Evolutionary conservation across 2,113 vertebrate genomes (phyloP), one percentile per base, ranked within the genome.

Genomic region (Tylochromis polylepis): DNA sequence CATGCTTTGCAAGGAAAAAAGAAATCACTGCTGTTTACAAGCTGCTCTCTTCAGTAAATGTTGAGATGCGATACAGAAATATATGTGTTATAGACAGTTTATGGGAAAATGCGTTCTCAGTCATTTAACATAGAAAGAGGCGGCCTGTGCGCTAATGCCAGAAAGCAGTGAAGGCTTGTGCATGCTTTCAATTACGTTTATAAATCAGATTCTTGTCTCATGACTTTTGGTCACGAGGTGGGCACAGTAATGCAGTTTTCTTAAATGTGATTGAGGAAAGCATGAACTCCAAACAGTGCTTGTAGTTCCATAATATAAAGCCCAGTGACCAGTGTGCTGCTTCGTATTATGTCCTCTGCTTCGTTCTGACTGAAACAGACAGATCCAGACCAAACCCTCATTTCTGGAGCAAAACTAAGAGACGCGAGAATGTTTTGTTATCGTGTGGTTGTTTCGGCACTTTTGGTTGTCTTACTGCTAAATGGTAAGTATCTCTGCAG

Each of bases 221-320:
- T 94, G 95, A 95, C 90, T 43, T 20, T 81, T 59, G 15, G 51
- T 84, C 84, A 92, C 77, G 79, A 88, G 93, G 56, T 87, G 14
- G 62, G 43, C 49, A 65, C 57, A 81, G 60, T 41, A 36, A 79
- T 75, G 27, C 1, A 22, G 57, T 89, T 88, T 95, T 77, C 79
- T 16, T 82, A 88, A 96, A 95, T 95, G 51, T 77, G 79, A 96
- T 96, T 94, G 92, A 83, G 93, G 89, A 90, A 91, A 88, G 43
- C 55, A 85, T 70, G 85, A 84, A 92, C 58, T 88, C 84, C 82
- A 75, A 83, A 72, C 43, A 83, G 83, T 36, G 34, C 70, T 36
- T 55, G 56, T 94, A 90, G 90, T 88, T 85, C 14, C 62, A 81
- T 95, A 87, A 89, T 87, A 34, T 65, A 84, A 85, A 86, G 72